Evolutionary conservation across 2,113 vertebrate genomes (phyloP), one percentile per base, ranked within the genome.

Genomic region (Callionymus lyra): DNA sequence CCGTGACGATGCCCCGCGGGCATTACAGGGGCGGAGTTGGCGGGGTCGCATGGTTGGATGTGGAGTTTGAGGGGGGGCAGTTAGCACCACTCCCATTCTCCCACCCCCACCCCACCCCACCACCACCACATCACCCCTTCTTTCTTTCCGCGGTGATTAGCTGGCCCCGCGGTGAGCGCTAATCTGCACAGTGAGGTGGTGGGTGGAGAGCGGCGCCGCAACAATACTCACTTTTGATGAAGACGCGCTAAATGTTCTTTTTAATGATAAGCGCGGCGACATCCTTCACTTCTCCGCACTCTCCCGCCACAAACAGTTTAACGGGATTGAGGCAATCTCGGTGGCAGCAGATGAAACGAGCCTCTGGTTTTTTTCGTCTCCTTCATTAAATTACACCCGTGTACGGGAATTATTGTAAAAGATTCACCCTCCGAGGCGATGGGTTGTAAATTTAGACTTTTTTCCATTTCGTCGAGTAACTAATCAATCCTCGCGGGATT

Each of bases 131-230:
- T 40, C n/a, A 33, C 47, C 44, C 10, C 54, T 55, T 37, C 44
- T 53, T 18, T 45, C 57, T 54, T 66, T 65, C 51, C 50, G 55
- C 66, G 54, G 68, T 81, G 79, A 81, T 83, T 85, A 83, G 76
- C 72, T 68, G 57, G 51, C 74, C 70, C 79, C 41, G 72, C 58
- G 54, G 79, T 71, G 70, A 80, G 70, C 45, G 50, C 68, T 78
- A 81, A 83, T 81, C 75, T 75, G 70, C 51, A 68, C 62, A 41
- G 15, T 34, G 60, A 63, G 69, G 49, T 52, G 57, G 72, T 62
- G 66, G 61, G 71, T 66, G 58, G 50, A 53, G 54, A 50, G 36
- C 16, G 34, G 27, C 44, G 31, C 31, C 54, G 34, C 35, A 39
- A 56, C 44, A 51, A 44, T 45, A 56, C 39, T 44, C 45, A 51